These are phyloP conservation scores for Umimayanthus chanpuru DNA, from an alignment of 92 coral and sea anemone genomes.

Conservation along the genomic window DNA sequence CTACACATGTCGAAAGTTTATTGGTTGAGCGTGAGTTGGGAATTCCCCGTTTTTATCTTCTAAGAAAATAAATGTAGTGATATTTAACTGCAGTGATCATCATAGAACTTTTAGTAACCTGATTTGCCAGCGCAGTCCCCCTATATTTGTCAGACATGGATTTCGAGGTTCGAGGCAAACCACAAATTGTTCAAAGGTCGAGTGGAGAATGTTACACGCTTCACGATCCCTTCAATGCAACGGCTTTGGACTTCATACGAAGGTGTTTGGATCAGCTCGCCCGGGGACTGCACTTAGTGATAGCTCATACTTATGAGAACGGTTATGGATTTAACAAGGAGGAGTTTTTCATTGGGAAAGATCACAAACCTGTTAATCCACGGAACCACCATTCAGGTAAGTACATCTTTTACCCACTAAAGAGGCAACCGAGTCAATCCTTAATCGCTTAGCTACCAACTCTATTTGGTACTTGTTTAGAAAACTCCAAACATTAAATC, in stretches of 20 bases:
- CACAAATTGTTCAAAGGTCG: slow-evolving; percentile 31
- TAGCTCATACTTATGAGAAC: background rate
- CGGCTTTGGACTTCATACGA: slow-evolving; percentile 17
- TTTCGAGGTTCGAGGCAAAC: slow-evolving; percentile 13
- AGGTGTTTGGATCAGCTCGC: slow-evolving; percentile 32
- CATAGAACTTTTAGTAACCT: background rate
- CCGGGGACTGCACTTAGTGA: background rate
- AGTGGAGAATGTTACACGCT: background rate
- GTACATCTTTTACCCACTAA: too few relatives aligned
- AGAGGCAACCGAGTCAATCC: too few relatives aligned
- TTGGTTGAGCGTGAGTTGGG: background rate
- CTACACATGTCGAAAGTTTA: background rate
- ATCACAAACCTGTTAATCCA: background rate
- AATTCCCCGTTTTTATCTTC: background rate
- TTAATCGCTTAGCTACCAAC: too few relatives aligned
- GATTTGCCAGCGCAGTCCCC: background rate
- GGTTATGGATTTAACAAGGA: background rate
- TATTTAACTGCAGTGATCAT: background rate
- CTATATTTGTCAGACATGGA: slow-evolving; percentile 4
- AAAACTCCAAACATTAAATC: too few relatives aligned
- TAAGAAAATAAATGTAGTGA: background rate
- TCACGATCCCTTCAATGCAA: slow-evolving; percentile 17
- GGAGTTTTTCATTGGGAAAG: slow-evolving; percentile 7
- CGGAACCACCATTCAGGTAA: too few relatives aligned
- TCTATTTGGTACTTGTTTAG: too few relatives aligned